Evolutionary conservation across 2,888 invertebrate genomes (phyloP).

Genomic region (Drosophila neonasuta): DNA sequence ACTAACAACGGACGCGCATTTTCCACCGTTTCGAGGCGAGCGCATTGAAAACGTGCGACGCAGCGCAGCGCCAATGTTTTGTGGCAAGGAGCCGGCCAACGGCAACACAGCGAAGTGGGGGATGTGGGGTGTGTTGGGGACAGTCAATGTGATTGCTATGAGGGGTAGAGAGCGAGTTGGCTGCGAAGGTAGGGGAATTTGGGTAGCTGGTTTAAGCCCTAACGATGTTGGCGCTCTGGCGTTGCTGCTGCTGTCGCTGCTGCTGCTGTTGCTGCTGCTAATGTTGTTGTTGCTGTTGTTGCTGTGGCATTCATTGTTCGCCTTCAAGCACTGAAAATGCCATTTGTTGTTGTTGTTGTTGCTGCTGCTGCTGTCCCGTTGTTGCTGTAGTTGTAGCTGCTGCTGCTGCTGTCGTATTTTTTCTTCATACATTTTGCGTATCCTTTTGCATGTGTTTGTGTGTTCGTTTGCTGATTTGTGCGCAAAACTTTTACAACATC

Average conservation of each 20-base stretch:
- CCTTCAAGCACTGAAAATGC: slow-evolving; percentile 73
- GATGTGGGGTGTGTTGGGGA: slow-evolving; percentile 10
- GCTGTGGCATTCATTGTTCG: slow-evolving; percentile 75
- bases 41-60: slow-evolving; percentile 78
- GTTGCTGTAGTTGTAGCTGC: slow-evolving; percentile 34
- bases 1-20: slow-evolving; percentile 78
- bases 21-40: slow-evolving; percentile 77
- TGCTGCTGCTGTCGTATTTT: slow-evolving; percentile 59
- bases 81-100: slow-evolving; percentile 4
- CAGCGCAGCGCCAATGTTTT: slow-evolving; percentile 65
- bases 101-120: background rate
- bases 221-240: slow-evolving; percentile 68
- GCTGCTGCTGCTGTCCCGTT: slow-evolving; percentile 5
- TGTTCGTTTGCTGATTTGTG: slow-evolving; percentile 72
- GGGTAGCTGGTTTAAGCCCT: slow-evolving; percentile 68
- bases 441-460: slow-evolving; percentile 44
- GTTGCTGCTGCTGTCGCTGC: slow-evolving; percentile 48
- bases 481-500: slow-evolving; percentile 78
- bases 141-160: slow-evolving; percentile 22
- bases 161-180: background rate
- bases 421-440: slow-evolving; percentile 70
- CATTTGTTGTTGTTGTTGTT: slow-evolving; percentile 59
- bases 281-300: slow-evolving; percentile 39
- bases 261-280: slow-evolving; percentile 35
- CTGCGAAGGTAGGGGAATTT: slow-evolving; percentile 23